Percentiles rank a stretch among this genome's conserved stretches.
Evolutionary conservation across 2,797 vertebrate genomes (phyloP).

Genomic region (Poecilia picta): DNA sequence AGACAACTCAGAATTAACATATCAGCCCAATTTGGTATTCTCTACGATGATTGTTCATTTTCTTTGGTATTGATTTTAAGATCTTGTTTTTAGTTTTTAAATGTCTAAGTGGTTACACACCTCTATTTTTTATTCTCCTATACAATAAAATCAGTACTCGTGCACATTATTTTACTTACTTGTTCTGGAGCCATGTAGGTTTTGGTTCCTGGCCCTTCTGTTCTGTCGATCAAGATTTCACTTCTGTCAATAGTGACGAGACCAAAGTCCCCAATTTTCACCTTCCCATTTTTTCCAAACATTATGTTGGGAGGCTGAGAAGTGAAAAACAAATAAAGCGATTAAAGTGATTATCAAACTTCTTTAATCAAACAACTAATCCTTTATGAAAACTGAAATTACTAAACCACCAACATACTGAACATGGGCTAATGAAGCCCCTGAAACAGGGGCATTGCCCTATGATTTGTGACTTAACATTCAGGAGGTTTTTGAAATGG

Average conservation of each 20-base stretch:
- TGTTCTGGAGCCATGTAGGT: slow-evolving; percentile 93
- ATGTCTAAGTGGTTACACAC: too few species aligned
- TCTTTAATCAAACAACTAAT: neutral
- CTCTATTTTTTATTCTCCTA: too few species aligned
- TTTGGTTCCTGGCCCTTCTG: slow-evolving; percentile 75
- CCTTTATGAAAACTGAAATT: neutral
- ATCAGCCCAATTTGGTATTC: too few species aligned
- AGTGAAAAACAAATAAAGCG: slow-evolving; percentile 6
- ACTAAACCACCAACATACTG: neutral
- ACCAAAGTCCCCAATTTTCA: slow-evolving; percentile 95
- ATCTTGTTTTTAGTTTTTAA: too few species aligned
- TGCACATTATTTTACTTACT: slow-evolving; percentile 68
- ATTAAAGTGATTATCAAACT: neutral
- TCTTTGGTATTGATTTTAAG: too few species aligned
- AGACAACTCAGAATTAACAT: too few species aligned
- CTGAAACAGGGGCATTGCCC: too few species aligned
- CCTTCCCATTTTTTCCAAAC: slow-evolving; percentile 70
- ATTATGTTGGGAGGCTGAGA: slow-evolving; percentile 89
- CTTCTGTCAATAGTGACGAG: slow-evolving; percentile 78
- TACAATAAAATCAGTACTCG: too few species aligned
- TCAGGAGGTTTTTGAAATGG: too few species aligned
- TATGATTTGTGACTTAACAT: too few species aligned
- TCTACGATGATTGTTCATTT: too few species aligned
- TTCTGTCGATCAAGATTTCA: slow-evolving; percentile 57
- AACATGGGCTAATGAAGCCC: neutral